Evolutionary conservation across 2,113 vertebrate species (phyloP).

Genomic region (Siphamia tubifer): DNA sequence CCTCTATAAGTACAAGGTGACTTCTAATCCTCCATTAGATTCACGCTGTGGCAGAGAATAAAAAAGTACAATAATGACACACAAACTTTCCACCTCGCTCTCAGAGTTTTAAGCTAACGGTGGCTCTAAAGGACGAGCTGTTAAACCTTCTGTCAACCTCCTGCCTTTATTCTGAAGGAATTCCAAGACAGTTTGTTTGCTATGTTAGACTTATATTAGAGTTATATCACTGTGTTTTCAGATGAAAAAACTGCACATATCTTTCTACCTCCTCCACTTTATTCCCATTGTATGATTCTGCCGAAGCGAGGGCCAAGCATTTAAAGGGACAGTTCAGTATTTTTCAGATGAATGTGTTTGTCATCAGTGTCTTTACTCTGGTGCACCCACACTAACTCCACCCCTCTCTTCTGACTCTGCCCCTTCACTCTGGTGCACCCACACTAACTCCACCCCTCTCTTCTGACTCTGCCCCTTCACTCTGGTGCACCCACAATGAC

Average conservation of each 20-base stretch:
- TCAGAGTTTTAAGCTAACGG: neutral
- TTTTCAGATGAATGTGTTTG: too few relatives aligned
- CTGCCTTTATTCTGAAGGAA: neutral
- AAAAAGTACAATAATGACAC: neutral
- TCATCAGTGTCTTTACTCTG: too few relatives aligned
- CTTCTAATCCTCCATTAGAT: neutral
- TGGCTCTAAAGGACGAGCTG: neutral
- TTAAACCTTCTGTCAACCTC: neutral
- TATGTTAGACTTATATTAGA: neutral
- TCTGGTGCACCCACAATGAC: too few relatives aligned
- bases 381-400: too few relatives aligned
- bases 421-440: too few relatives aligned
- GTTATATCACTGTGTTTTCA: slow-evolving; percentile 4
- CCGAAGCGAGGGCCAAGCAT: slow-evolving; percentile 44
- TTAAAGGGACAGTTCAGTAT: too few relatives aligned
- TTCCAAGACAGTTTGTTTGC: neutral
- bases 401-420: too few relatives aligned
- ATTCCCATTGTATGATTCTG: slow-evolving; percentile 27
- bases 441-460: too few relatives aligned
- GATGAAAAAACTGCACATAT: neutral
- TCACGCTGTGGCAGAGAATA: neutral
- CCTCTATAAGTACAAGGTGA: neutral
- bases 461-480: too few relatives aligned
- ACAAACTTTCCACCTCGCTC: neutral
- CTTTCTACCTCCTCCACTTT: neutral